These are phyloP conservation scores for Neopelma chrysocephalum DNA, from an alignment of 2,797 vertebrate genomes.

Conservation along the genomic window DNA sequence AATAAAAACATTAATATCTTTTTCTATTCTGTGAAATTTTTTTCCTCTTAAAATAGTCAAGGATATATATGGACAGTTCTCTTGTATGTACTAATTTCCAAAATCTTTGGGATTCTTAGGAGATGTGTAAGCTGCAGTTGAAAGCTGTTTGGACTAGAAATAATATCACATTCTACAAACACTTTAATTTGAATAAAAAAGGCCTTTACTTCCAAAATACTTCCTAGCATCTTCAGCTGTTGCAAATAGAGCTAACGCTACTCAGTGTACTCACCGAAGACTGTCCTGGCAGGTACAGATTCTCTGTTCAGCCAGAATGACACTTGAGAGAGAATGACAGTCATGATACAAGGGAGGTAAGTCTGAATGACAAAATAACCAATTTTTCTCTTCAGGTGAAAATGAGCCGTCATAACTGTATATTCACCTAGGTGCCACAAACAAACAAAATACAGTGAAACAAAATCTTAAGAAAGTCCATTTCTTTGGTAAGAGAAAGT, in stretches of 20 bases:
- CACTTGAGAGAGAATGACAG: slow-evolving; percentile 98
- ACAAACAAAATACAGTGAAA: slow-evolving; percentile 9
- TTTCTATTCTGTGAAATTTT: neutral
- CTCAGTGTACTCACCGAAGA: slow-evolving; percentile 88
- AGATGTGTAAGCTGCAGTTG: neutral
- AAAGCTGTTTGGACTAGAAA: neutral
- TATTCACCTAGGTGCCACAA: slow-evolving; percentile 88
- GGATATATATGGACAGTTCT: neutral
- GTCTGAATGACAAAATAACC: slow-evolving; percentile 99
- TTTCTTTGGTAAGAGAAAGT: neutral
- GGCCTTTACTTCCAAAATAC: neutral
- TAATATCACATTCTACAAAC: neutral
- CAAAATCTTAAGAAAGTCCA: neutral
- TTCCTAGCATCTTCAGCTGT: neutral
- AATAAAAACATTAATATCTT: neutral
- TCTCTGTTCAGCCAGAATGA: slow-evolving; percentile 99
- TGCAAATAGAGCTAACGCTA: neutral
- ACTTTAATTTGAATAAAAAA: neutral
- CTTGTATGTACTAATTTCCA: neutral
- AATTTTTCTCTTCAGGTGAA: slow-evolving; percentile 98
- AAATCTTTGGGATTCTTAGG: neutral
- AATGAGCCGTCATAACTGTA: slow-evolving; percentile 98
- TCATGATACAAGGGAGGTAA: slow-evolving; percentile 99
- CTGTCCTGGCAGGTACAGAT: slow-evolving; percentile 95
- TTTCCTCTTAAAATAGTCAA: neutral